Conservation (phyloP, 2,113 vertebrate genomes). For the Corynorhinus townsendii region DNA sequence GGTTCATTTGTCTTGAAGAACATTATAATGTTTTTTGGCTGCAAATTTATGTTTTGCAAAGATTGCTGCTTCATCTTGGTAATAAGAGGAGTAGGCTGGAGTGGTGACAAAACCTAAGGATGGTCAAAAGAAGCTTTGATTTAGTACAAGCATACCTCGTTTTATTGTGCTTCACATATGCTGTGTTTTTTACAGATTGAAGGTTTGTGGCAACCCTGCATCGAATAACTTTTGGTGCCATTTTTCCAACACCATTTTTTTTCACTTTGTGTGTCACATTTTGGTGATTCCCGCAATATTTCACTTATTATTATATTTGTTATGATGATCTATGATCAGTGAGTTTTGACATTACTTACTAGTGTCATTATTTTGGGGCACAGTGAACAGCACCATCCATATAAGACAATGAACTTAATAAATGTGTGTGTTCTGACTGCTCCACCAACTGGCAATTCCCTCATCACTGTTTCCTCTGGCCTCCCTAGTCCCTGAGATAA, state of each 20-base stretch:
- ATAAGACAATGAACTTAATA: not conserved
- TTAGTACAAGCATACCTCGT: not conserved
- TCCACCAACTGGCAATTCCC: not conserved
- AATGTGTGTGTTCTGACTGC: not conserved
- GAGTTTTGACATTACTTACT: not conserved
- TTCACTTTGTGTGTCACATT: not conserved
- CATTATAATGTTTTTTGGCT: not conserved
- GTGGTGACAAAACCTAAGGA: not conserved
- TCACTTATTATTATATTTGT: not conserved
- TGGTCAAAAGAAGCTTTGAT: not conserved
- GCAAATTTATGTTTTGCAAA: not conserved
- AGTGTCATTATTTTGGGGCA: not conserved
- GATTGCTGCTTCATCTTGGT: not conserved
- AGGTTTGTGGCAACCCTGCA: not conserved
- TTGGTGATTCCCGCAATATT: not conserved
- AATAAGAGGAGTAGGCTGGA: not conserved
- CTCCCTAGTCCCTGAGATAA: not conserved
- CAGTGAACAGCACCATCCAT: not conserved
- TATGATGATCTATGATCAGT: not conserved
- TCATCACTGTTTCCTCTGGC: not conserved
- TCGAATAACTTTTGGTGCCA: not conserved
- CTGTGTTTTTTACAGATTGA: not conserved
- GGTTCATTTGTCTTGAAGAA: slow-evolving; percentile 1
- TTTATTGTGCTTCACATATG: not conserved
- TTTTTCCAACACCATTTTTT: not conserved